Evolutionary conservation across 1,140 invertebrate genomes (phyloP).

Genomic region (Aphis gossypii): DNA sequence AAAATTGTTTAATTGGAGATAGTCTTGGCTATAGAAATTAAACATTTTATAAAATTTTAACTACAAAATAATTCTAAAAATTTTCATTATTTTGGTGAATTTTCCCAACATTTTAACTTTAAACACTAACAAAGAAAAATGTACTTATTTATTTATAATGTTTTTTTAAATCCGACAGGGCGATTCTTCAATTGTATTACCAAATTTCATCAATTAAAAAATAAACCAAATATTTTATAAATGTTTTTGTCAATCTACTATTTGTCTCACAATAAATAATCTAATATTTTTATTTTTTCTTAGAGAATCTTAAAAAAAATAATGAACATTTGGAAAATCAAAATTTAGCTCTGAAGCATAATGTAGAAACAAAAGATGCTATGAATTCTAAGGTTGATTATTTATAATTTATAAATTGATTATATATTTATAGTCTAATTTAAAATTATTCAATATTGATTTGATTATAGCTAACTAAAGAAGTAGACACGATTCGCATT

Average conservation of each 20-base stretch:
- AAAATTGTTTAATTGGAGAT: no score
- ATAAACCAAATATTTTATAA: no score
- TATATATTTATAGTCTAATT: neutral
- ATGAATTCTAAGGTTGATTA: constrained; percentile 22
- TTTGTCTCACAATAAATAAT: neutral
- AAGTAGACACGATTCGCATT: constrained; percentile 25
- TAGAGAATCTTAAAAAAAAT: constrained; percentile 43
- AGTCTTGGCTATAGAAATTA: no score
- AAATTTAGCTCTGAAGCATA: constrained; percentile 6
- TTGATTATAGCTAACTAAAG: constrained; percentile 43
- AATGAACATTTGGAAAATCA: constrained; percentile 45
- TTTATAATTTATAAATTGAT: neutral
- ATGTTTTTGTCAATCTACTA: neutral
- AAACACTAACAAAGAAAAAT: no score
- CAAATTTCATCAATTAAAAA: no score
- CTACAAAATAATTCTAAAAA: no score
- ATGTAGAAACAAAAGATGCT: constrained; percentile 15
- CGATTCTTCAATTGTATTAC: no score
- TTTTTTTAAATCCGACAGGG: no score
- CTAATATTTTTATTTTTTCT: constrained; percentile 7
- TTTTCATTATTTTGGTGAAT: no score
- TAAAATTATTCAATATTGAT: constrained; percentile 1
- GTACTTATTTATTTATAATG: no score
- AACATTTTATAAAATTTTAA: no score
- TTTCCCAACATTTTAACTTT: no score